Conservation (phyloP, 1,140 invertebrate species). For the Danaus melanippus region DNA sequence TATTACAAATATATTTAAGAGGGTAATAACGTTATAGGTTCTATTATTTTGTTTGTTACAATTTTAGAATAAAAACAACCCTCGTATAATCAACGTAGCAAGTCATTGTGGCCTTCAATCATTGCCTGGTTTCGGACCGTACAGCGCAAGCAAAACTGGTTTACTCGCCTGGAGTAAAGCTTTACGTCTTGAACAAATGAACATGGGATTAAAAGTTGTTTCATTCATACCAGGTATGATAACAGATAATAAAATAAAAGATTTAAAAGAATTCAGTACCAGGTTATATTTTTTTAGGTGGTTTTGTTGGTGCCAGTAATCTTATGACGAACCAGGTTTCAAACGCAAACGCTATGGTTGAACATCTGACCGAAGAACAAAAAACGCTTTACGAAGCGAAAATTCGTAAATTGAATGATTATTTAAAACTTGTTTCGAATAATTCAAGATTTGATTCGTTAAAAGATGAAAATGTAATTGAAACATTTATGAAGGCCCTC, state of each 20-base stretch:
- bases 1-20: too few relatives aligned
- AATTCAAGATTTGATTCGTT: slow-evolving; percentile 43
- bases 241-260: not conserved
- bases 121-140: slow-evolving; percentile 81
- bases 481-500: slow-evolving; percentile 51
- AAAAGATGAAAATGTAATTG: slow-evolving; percentile 49
- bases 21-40: too few relatives aligned
- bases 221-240: slow-evolving; percentile 81
- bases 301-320: slow-evolving; percentile 51
- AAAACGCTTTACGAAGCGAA: slow-evolving; percentile 40
- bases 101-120: slow-evolving; percentile 84
- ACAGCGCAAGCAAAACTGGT: slow-evolving; percentile 87
- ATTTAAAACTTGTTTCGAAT: slow-evolving; percentile 33
- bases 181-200: slow-evolving; percentile 82
- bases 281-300: slow-evolving; percentile 34
- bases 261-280: not conserved
- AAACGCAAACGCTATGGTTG: slow-evolving; percentile 36
- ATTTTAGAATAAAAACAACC: slow-evolving; percentile 12
- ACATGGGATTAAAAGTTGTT: slow-evolving; percentile 81
- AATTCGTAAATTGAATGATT: slow-evolving; percentile 39
- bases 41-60: too few relatives aligned
- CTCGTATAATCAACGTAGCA: slow-evolving; percentile 83
- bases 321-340: slow-evolving; percentile 37
- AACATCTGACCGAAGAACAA: slow-evolving; percentile 49
- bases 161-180: slow-evolving; percentile 80